Evolutionary conservation across 92 coral and sea anemone genomes (phyloP).

Genomic region (Parazoanthus darwini): DNA sequence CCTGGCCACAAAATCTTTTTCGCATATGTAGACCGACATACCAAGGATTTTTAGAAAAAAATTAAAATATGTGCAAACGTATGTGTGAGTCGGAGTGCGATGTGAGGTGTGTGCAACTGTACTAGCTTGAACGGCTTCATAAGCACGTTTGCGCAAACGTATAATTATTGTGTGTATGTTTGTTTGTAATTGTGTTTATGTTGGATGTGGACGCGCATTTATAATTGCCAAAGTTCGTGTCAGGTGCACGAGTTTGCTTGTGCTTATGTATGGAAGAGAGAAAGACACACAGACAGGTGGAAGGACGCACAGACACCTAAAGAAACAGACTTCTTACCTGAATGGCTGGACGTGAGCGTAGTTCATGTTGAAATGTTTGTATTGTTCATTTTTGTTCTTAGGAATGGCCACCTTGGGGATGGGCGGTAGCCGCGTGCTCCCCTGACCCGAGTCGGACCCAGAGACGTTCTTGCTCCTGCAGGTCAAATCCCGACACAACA

Average conservation of each 20-base stretch:
- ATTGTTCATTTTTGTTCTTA: slow-evolving; percentile 56
- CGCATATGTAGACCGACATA: too few species aligned
- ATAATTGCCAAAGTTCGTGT: too few species aligned
- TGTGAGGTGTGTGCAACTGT: too few species aligned
- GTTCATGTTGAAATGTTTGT: slow-evolving; percentile 83
- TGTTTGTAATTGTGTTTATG: not conserved
- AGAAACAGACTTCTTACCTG: slow-evolving; percentile 53
- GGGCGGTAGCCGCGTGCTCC: slow-evolving; percentile 85
- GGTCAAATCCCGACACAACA: not conserved
- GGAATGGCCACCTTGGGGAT: slow-evolving; percentile 83
- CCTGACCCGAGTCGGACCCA: slow-evolving; percentile 61
- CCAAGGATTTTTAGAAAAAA: too few species aligned
- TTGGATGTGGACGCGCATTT: not conserved
- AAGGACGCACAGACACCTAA: not conserved
- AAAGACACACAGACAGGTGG: not conserved
- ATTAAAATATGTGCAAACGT: too few species aligned
- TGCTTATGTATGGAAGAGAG: not conserved
- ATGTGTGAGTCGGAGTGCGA: too few species aligned
- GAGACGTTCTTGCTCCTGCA: slow-evolving; percentile 79
- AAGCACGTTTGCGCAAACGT: too few species aligned
- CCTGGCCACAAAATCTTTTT: too few species aligned
- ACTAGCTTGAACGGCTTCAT: too few species aligned
- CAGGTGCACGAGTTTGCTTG: too few species aligned
- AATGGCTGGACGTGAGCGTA: slow-evolving; percentile 84
- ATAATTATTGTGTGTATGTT: not conserved